Evolutionary conservation across 2,113 vertebrate genomes (phyloP), one percentile per base, ranked within the genome.

Genomic region (Bubo scandiacus): DNA sequence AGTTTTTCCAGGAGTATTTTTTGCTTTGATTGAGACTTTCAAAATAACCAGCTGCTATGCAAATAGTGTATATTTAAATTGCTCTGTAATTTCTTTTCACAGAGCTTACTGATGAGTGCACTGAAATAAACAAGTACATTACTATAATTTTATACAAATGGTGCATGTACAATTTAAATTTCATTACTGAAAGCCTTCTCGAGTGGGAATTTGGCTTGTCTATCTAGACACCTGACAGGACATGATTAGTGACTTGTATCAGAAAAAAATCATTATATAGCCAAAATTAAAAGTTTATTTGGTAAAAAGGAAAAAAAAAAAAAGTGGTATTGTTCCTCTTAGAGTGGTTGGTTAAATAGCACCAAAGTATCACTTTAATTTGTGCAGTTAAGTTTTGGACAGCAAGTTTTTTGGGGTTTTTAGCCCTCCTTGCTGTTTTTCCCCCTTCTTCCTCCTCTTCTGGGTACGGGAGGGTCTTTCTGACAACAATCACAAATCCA

Each of bases 401-500:
- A 95, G 88, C 85, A 94, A 93, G 45, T 72, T 74, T 55, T 40
- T n/a, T 9, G 12, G 55, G 12, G 2, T 81, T 55, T 86, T 98
- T 99, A 97, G 96, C 98, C 98, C 98, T 99, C 98, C 98, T 99
- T 94, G 98, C 98, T 94, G 98, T 97, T 99, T 99, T 99, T 98
- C 49, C 97, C 97, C 98, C 98, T 97, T 99, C 98, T 98, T 98
- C 97, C 97, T 97, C 98, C 99, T 98, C 99, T 99, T 98, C 99
- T 99, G 89, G 99, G 98, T 94, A 98, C 98, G 42, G 97, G 97
- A 93, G 98, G 77, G 18, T 99, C 98, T 97, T 99, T 99, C 96
- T 98, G 98, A 96, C 99, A 99, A 97, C 99, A 98, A 96, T 99
- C 99, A 98, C 99, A 99, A 90, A 99, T 98, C 99, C 99, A 99